A percentile compares a stretch with the other conserved stretches of the same genome.
Evolutionary conservation across 1,140 invertebrate genomes (phyloP).

Genomic region (Rhyacophila brunnea): DNA sequence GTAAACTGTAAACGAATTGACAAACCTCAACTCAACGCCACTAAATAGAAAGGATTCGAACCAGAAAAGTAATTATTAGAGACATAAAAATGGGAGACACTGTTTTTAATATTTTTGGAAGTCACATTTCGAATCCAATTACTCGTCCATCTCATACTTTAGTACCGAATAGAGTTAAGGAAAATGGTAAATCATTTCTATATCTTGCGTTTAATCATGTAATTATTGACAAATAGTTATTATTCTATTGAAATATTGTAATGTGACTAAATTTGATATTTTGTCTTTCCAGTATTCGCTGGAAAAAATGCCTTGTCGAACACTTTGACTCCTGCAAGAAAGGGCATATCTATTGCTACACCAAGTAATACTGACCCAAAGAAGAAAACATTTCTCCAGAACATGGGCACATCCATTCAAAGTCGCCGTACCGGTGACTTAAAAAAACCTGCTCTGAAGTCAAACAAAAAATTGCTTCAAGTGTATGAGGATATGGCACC

Average conservation of each 20-base stretch:
- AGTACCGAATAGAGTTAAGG: background rate
- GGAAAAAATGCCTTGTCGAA: background rate
- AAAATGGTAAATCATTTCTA: no score
- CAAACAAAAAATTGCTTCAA: conserved; percentile 1
- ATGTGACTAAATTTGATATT: background rate
- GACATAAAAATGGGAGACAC: conserved; percentile 42
- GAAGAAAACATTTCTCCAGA: conserved; percentile 17
- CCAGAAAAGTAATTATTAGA: background rate
- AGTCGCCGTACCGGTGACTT: background rate
- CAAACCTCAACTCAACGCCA: no score
- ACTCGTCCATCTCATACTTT: background rate
- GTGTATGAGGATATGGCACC: conserved; percentile 11
- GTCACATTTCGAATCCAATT: conserved; percentile 25
- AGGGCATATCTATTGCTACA: conserved; percentile 6
- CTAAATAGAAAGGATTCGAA: no score
- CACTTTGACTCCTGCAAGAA: conserved; percentile 5
- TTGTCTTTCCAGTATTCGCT: background rate
- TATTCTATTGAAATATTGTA: no score
- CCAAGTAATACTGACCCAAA: conserved; percentile 10
- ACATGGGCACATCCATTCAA: conserved; percentile 15
- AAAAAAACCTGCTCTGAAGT: background rate
- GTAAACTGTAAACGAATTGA: no score
- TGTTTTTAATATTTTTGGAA: conserved; percentile 49
- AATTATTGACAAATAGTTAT: no score
- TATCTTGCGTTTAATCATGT: no score